Base-by-base conservation (phyloP, 2,113 vertebrate species). In the Grammomys dolichurus region DNA sequence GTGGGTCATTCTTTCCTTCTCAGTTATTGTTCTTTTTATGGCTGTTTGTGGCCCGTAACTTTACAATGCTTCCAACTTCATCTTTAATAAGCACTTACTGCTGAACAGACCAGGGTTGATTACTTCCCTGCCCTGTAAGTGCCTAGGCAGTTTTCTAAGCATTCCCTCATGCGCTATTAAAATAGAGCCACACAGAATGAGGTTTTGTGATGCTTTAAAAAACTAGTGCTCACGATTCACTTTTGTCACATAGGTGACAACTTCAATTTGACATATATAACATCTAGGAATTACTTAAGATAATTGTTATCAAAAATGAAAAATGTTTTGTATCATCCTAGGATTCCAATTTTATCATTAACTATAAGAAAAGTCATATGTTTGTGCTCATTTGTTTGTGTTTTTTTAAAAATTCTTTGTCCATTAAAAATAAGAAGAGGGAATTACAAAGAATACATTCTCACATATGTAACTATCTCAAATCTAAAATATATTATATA, bases 291-390 rank as follows among this genome's bases (percentile, higher is more conserved):
- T 87, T 96, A 97, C 67, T 94, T 96, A 92, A 87, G 92, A 77
- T 5, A 48, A 67, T 46, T 0, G 96, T 96, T 95, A 96, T 95
- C 96, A 97, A 78, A 92, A 20, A 54, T 92, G 3, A 0, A 72
- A 2, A 43, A 95, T 16, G 48, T 98, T 97, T 99, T 98, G 76
- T 90, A 98, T 97, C 96, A 96, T 97, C 97, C 85, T 84, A 87
- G 63, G 96, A 98, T 99, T 98, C 95, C 97, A 98, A 97, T 98
- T 97, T 98, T 96, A 98, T 98, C 95, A 98, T 95, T 98, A 98
- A 92, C 96, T 77, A 65, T 98, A 98, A 98, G 98, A 98, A 94
- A 88, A 4, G 58, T 75, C 5, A 0, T 20, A 65, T 33, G 48
- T 3, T 43, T 58, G 26, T 48, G 2, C 9, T 86, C 60, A 2